Evolutionary conservation across 2,113 vertebrate genomes (phyloP), one percentile per base, ranked within the genome.

Genomic region (Corvus cornix): DNA sequence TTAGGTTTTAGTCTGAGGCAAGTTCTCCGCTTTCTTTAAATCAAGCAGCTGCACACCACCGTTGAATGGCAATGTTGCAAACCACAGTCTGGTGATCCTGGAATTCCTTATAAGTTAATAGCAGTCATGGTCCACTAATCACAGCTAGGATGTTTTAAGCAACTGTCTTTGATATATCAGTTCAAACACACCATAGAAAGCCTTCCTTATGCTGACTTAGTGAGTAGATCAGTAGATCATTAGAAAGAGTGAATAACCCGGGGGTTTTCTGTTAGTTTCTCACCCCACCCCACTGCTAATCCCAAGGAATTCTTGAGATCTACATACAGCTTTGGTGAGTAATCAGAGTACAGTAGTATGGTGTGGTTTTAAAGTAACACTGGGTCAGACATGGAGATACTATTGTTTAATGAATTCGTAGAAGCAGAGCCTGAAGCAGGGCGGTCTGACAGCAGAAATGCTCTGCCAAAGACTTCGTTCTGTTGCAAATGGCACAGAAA

Each of bases 21-120:
- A 79, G 74, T 64, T 69, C 43, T 90, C 51, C 0, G 0, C 85
- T 80, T 88, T 68, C 72, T 90, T 89, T 90, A 83, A 94, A 69
- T 69, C 84, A 62, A 83, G 75, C 0, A 2, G 6, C 90, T 91
- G 72, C 75, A 49, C 82, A 48, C n/a, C 48, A 46, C 75, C 9
- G 0, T 7, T 73, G 87, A 96, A 85, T 90, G 85, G 63, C 87
- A 95, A 56, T 20, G 68, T 93, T 93, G 63, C 93, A 96, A 90
- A 84, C 85, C 92, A 89, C 93, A 88, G 75, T 70, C 92, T 95
- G 85, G 60, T 90, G 87, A 94, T 94, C 78, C 72, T 96, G 82
- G 78, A 83, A 94, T 96, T 97, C 78, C 92, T 63, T 89, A 77
- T 93, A 87, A 80, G 67, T 91, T 96, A 96, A 94, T 93, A 95